Base-by-base conservation (phyloP, 2,113 vertebrate species). In the Hippocampus barbouri region DNA sequence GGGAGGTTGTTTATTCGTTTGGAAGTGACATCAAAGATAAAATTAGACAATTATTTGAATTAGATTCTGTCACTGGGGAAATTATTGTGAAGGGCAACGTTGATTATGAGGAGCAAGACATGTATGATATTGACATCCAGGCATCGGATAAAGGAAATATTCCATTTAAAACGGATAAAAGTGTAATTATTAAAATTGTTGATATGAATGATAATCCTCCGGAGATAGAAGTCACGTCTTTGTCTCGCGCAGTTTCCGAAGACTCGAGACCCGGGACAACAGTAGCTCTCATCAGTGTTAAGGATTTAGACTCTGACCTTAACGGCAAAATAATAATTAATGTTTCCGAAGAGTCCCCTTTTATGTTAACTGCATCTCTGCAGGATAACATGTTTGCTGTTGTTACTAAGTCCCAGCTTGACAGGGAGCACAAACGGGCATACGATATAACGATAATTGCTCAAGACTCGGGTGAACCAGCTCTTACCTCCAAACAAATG, bases 151-250 rank as follows among this genome's bases (percentile, higher is more conserved):
- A 88, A 79, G 91, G 90, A 0, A 79, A 76, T 0, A 79, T 21
- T 14, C 87, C 90, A 0, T 70, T 74, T 38, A 85, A 0, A 0
- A 27, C 1, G 0, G 84, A 89, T 74, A 80, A 82, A 23, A 84
- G 86, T 73, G 83, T 92, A 0, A 3, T 83, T 0, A 85, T 92
- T 11, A 87, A 90, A 71, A 83, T 92, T 11, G 77, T 74, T 59
- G 91, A 93, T 25, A 2, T 90, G 1, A 92, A 92, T 43, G 92
- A 92, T 30, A 92, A 92, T 63, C 56, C 57, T 14, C 91, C 91
- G 21, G 82, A 83, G 0, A 89, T 92, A 70, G 88, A 91, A 51
- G 74, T 92, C 4, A 91, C 89, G 1, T 92, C 91, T 0, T 1
- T 93, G 5, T 92, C 89, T 1, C 86, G 70, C 45, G 34, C 80